Conservation (phyloP, 2,113 vertebrate species). For the Telmatochromis brichardi region DNA sequence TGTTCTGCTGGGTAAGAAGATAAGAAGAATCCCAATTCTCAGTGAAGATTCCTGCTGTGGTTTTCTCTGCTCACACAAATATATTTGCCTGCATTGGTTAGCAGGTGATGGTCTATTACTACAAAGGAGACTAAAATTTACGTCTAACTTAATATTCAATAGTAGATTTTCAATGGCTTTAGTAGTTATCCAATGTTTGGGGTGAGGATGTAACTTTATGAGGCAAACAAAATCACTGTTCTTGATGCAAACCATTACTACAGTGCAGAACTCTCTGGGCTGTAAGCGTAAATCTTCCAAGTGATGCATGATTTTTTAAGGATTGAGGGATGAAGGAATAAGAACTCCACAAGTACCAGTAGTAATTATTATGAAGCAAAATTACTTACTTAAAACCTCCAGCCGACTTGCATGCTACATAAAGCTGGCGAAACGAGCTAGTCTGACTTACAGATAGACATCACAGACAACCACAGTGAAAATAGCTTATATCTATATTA, state of each 20-base stretch:
- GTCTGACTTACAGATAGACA: background rate
- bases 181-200: background rate
- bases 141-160: rapidly evolving
- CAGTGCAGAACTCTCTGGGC: background rate
- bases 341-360: background rate
- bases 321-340: background rate
- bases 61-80: background rate
- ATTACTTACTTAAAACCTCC: background rate
- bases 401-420: background rate
- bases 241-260: background rate
- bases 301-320: background rate
- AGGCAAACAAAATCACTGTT: background rate
- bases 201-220: background rate
- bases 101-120: background rate
- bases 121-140: background rate
- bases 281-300: background rate
- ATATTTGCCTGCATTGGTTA: background rate
- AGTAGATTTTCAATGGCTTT: background rate
- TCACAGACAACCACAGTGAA: background rate
- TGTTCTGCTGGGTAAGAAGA: background rate
- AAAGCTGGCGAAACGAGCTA: background rate
- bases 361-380: background rate
- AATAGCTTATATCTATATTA: background rate
- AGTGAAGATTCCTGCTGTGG: background rate
- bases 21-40: background rate